phyloP scores from a whole-genome alignment of 2,888 invertebrate species.

The Diabrotica balteata region DNA sequence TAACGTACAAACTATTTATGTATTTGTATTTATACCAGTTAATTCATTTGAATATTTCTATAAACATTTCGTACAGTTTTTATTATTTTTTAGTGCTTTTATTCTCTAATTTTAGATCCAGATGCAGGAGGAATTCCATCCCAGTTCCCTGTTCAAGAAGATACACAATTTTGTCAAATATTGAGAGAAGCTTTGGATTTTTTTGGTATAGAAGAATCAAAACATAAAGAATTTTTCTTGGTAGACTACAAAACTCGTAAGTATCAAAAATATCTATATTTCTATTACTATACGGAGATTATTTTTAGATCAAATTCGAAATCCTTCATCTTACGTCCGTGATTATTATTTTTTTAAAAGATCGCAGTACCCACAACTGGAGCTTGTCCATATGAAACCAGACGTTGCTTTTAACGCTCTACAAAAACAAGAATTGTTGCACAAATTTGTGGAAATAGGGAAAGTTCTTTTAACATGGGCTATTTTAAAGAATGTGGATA shows the following conservation, averaged over 20 bases:
- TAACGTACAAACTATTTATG: too few species aligned
- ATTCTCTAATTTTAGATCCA: constrained; percentile 64
- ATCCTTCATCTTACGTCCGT: constrained; percentile 92
- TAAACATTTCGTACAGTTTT: too few species aligned
- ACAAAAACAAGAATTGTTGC: constrained; percentile 87
- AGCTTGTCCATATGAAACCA: constrained; percentile 90
- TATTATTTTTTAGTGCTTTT: too few species aligned
- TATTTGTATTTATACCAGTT: neutral
- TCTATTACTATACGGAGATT: neutral
- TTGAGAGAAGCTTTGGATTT: constrained; percentile 95
- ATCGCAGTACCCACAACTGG: constrained; percentile 96
- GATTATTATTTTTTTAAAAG: constrained; percentile 81
- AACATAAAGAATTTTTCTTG: constrained; percentile 91
- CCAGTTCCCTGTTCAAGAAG: constrained; percentile 97
- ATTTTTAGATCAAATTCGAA: constrained; percentile 89
- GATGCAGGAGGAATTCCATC: constrained; percentile 96
- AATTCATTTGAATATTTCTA: too few species aligned
- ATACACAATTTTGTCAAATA: constrained; percentile 94
- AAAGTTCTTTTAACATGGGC: constrained; percentile 93
- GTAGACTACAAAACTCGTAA: constrained; percentile 98
- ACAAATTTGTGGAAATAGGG: constrained; percentile 97
- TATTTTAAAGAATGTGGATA: constrained; percentile 89
- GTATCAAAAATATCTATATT: constrained; percentile 45
- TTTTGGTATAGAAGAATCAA: constrained; percentile 92
- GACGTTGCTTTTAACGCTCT: constrained; percentile 89